phyloP scores from a whole-genome alignment of 2,888 invertebrate genomes.

The Odontocolon sp. region DNA sequence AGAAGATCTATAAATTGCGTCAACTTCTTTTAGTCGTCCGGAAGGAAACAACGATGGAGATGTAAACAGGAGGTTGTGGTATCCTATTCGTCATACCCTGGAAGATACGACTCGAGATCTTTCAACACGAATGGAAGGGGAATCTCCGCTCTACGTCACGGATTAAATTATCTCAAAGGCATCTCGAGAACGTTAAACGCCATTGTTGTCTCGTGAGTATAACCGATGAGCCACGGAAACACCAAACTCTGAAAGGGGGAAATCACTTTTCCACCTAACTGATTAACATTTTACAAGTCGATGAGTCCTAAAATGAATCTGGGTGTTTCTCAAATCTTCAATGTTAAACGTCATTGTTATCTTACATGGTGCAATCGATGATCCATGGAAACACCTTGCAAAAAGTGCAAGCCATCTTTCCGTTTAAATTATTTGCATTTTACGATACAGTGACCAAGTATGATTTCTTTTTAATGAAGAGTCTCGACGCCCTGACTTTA shows the following conservation, averaged over 20 bases:
- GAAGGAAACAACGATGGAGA: background rate
- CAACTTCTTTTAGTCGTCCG: background rate
- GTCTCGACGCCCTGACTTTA: too few relatives aligned
- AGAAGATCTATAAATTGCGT: background rate
- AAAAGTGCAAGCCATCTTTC: too few relatives aligned
- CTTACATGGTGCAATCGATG: background rate
- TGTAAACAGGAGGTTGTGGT: background rate
- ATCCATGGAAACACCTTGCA: background rate
- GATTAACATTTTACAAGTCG: background rate
- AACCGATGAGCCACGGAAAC: background rate
- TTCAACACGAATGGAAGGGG: background rate
- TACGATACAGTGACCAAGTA: too few relatives aligned
- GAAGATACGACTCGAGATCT: background rate
- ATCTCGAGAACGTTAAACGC: background rate
- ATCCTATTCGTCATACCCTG: background rate
- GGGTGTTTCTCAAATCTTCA: too few relatives aligned
- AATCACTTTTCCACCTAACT: background rate
- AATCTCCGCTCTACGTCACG: constrained; percentile 3
- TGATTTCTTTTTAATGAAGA: too few relatives aligned
- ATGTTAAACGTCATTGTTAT: too few relatives aligned
- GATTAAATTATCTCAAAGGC: background rate
- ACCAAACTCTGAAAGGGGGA: background rate
- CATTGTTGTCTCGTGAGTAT: background rate
- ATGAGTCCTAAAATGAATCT: background rate
- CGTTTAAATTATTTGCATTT: too few relatives aligned